Evolutionary conservation across 2,888 invertebrate species (phyloP), one percentile per base, ranked within the genome.

Genomic region (Psococerastis gibbosa): DNA sequence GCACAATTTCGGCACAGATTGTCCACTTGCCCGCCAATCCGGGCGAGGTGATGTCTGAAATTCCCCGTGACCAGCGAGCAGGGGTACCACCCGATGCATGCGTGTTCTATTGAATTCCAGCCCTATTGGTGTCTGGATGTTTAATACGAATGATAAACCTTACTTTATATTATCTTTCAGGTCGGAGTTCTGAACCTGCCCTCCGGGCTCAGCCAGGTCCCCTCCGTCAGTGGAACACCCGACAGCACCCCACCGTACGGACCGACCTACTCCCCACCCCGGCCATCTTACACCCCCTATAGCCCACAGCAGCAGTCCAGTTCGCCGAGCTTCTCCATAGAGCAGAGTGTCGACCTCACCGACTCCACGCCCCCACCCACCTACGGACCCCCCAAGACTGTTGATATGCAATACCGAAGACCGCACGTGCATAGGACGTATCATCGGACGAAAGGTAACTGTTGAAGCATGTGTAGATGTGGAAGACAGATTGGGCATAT

Each of bases 381-480:
- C 3, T 38, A 38, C 38, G 38, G 38, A 18, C 38, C 38, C 22
- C 38, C 38, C n/a, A 38, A 38, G 20, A 13, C 38, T 18, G 16
- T 38, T 4, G 38, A 38, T 18, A 13, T 38, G n/a, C 18, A 15
- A 5, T 11, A 38, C 20, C 16, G 20, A 38, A 16, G 5, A 38
- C 38, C 38, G 3, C 17, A 17, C 11, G 4, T 18, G n/a, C 27
- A 27, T 11, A 27, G 27, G 27, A 27, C 27, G 6, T 38, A 38
- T 20, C 38, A 38, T 38, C 38, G 38, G 4, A 13, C 15, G 15
- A 38, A 38, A 20, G 38, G 38, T 38, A 20, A 38, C n/a, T n/a
- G n/a, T n/a, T n/a, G n/a, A n/a, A n/a, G n/a, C n/a, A n/a, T n/a
- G n/a, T n/a, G n/a, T n/a, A n/a, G n/a, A n/a, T n/a, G n/a, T n/a